phyloP scores from a whole-genome alignment of 2,113 vertebrate species.

The Coturnix japonica region DNA sequence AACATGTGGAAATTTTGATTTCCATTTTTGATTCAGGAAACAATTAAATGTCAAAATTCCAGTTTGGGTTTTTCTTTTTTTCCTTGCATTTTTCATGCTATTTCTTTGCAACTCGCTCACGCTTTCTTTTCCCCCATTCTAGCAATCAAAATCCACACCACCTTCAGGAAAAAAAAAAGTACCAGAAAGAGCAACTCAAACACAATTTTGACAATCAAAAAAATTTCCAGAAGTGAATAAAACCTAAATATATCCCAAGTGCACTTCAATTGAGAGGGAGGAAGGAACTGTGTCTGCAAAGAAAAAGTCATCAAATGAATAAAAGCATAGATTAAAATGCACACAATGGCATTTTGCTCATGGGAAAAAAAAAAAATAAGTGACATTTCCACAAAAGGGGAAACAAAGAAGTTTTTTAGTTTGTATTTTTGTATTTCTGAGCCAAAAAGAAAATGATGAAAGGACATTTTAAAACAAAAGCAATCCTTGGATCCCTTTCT shows the following conservation, averaged over 20 bases:
- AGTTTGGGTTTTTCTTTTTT: rapidly evolving
- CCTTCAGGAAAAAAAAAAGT: background rate
- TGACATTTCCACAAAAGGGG: background rate
- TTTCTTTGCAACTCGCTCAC: background rate
- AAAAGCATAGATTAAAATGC: background rate
- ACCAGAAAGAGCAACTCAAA: background rate
- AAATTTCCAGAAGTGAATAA: background rate
- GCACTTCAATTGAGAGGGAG: background rate
- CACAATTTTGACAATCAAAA: background rate
- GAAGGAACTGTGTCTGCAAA: background rate
- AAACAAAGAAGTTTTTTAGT: background rate
- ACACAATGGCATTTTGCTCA: background rate
- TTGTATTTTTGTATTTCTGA: background rate
- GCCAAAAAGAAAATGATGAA: background rate
- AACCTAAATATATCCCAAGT: background rate
- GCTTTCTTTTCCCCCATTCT: background rate
- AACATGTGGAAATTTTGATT: background rate
- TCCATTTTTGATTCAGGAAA: background rate
- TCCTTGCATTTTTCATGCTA: background rate
- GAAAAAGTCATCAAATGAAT: background rate
- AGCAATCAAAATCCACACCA: background rate
- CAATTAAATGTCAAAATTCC: background rate
- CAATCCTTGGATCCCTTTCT: background rate
- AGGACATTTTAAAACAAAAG: background rate
- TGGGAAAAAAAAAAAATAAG: background rate